Base-by-base conservation (phyloP, 2,888 invertebrate species). In the Podabrus alpinus region DNA sequence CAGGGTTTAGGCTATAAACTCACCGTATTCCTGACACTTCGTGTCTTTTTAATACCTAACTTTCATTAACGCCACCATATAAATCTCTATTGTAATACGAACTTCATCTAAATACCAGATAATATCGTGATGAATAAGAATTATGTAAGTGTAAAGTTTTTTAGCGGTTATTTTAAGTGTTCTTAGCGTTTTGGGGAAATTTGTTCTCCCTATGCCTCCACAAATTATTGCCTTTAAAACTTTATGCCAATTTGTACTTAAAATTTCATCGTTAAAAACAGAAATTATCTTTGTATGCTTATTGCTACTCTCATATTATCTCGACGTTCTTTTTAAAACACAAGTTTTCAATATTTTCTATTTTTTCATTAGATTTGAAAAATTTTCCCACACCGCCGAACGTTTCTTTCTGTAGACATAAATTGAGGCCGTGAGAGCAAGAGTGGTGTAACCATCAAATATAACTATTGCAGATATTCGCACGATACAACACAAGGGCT, bases 11-110 rank as follows among this genome's bases (percentile, higher is more conserved):
- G 81, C 82, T 81, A 82, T 83, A 82, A 83, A 83, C 82, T 82
- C 82, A 79, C 81, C 79, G 82, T 79, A 75, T 78, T 78, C 82
- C 83, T 83, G 83, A 83, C 83, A 82, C 83, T 80, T 82, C 80
- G 82, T 84, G 83, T 84, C 86, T 86, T 86, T 87, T 86, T 86
- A 86, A 86, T 86, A 84, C 84, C 84, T 81, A 83, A 83, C 86
- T 86, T 86, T 87, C 86, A 87, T 87, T 87, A 87, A 83, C 83
- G 85, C 83, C 81, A 80, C 81, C 81, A 81, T 83, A 86, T 87
- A 87, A 87, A 87, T 87, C 87, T 86, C 85, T 85, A 86, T 86
- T 86, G 85, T 86, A 83, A 83, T 83, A 83, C 83, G 81, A 79
- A 79, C 80, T 81, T 81, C 83, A 80, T 84, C 84, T 85, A 85